Evolutionary conservation across 2,113 vertebrate species (phyloP).

Genomic region (Pteronura brasiliensis): DNA sequence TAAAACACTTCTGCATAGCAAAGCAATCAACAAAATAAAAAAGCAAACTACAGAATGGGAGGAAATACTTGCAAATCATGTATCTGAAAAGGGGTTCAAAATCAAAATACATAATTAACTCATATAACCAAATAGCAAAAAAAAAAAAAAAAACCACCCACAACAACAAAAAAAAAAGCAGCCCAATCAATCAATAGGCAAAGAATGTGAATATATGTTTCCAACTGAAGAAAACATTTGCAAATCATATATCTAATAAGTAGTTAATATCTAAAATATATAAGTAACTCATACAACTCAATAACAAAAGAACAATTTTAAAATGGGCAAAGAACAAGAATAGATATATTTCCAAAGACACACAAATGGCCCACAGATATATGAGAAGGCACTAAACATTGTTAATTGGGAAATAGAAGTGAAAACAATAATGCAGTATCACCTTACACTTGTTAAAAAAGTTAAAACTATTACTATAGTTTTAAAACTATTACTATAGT

Average conservation of each 20-base stretch:
- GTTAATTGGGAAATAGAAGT: not conserved
- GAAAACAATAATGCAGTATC: not conserved
- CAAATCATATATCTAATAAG: not conserved
- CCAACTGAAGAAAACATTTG: not conserved
- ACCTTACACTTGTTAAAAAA: not conserved
- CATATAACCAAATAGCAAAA: not conserved
- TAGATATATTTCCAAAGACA: not conserved
- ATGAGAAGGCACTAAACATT: not conserved
- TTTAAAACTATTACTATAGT: too few species aligned
- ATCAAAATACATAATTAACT: not conserved
- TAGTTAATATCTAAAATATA: not conserved
- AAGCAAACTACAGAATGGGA: not conserved
- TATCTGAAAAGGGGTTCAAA: not conserved
- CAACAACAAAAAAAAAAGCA: not conserved
- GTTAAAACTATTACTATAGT: too few species aligned
- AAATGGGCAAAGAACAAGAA: not conserved
- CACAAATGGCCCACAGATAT: not conserved
- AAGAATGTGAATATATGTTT: not conserved
- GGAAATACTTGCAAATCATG: not conserved
- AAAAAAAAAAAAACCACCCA: not conserved
- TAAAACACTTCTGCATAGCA: not conserved
- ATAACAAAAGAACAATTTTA: not conserved
- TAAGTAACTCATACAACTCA: not conserved
- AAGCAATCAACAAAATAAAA: not conserved
- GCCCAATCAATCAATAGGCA: not conserved